Evolutionary conservation across 2,113 vertebrate genomes (phyloP), one percentile per base, ranked within the genome.

Genomic region (Pomatorhinus ruficollis): DNA sequence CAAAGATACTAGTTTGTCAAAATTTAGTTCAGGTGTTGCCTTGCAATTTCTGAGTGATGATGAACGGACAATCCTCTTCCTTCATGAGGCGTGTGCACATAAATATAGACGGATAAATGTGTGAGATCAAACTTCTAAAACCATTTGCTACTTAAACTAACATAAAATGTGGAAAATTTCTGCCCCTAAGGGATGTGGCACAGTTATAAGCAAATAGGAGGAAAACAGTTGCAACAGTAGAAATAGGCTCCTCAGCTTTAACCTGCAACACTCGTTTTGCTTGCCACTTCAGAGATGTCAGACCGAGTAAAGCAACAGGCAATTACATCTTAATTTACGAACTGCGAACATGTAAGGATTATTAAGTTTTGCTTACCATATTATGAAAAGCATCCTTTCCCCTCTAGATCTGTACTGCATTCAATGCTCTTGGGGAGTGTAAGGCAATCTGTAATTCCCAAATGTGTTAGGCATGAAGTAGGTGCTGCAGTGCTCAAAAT

Each of bases 401-500:
- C 49, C 31, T 90, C 30, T 56, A 81, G 64, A 74, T 83, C 68
- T 81, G 64, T 90, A 77, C 42, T 70, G 54, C 70, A 81, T 83
- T 94, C 35, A 74, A n/a, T 56, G 64, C 86, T 86, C 92, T 83
- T 90, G 76, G 72, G 87, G n/a, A 87, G 31, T 9, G 14, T 65
- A 76, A 91, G 74, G 87, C 69, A 87, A 89, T 95, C 91, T 89
- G 50, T 90, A 81, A 93, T 87, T 95, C 91, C 86, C 94, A 86
- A 13, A 70, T 56, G 91, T 61, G 9, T 35, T 70, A 74, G 22
- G 33, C 68, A 75, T 42, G 71, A 90, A 68, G 83, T 81, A 90
- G 79, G 64, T 90, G 72, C 68, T 81, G 64, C 60, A 86, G 42
- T 54, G 59, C 85, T 88, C 59, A 83, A 39, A 49, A 92, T 82